These are phyloP conservation scores for Adineta ricciae DNA, from an alignment of 2,888 invertebrate species.

Conservation along the genomic window DNA sequence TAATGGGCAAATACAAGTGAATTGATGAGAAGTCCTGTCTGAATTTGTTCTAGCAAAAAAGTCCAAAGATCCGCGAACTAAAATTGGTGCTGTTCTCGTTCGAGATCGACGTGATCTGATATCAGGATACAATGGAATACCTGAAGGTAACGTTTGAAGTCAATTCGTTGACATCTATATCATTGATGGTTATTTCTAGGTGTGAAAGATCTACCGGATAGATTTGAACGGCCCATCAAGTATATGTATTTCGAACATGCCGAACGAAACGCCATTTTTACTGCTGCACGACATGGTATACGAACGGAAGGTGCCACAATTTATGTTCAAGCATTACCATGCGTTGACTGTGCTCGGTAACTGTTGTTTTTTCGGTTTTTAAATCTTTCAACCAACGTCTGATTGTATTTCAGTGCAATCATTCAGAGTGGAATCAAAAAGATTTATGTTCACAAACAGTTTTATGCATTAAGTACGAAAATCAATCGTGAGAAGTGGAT, in stretches of 20 bases:
- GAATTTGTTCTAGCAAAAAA: background rate
- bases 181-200: background rate
- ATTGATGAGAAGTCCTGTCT: background rate
- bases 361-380: background rate
- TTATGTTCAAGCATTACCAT: background rate
- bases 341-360: slow-evolving; percentile 11
- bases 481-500: background rate
- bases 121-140: slow-evolving; percentile 7
- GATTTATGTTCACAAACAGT: slow-evolving; percentile 9
- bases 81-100: slow-evolving; percentile 3
- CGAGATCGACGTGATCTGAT: background rate
- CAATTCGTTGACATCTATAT: background rate
- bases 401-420: background rate
- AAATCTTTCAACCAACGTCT: background rate
- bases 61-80: background rate
- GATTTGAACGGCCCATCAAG: background rate
- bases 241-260: slow-evolving; percentile 10
- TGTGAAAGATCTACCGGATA: background rate
- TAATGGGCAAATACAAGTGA: background rate
- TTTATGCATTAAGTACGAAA: background rate
- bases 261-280: background rate
- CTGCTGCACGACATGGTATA: slow-evolving; percentile 12
- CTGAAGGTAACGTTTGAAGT: background rate
- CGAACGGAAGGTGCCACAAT: background rate
- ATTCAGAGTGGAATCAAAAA: slow-evolving; percentile 7